Evolutionary conservation across 1,140 invertebrate species (phyloP).

Genomic region (Sitophilus oryzae): DNA sequence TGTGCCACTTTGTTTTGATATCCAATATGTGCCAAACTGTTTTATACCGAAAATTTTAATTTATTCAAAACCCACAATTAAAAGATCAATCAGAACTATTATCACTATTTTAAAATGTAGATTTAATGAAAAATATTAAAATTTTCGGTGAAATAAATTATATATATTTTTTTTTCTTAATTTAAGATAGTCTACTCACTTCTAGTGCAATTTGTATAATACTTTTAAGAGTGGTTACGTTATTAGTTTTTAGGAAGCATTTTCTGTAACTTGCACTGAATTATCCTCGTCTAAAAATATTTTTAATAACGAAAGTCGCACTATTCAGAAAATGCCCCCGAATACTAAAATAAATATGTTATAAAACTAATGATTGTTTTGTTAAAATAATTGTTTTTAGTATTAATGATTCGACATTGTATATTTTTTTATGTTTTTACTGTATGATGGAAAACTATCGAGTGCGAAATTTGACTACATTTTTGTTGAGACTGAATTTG

Average conservation of each 20-base stretch:
- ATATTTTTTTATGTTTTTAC: not conserved
- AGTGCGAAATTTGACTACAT: not conserved
- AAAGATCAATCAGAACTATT: too few species aligned
- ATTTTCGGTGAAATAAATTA: too few species aligned
- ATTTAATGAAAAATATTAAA: too few species aligned
- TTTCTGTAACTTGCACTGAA: too few species aligned
- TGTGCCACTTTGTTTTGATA: constrained; percentile 5
- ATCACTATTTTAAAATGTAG: too few species aligned
- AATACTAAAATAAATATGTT: not conserved
- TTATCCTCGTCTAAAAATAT: not conserved
- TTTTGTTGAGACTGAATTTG: not conserved
- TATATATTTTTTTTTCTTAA: not conserved
- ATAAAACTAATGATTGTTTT: not conserved
- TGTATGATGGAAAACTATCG: not conserved
- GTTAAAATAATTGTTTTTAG: not conserved
- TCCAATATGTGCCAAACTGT: not conserved
- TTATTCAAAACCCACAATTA: too few species aligned
- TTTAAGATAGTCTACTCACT: not conserved
- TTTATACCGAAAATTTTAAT: too few species aligned
- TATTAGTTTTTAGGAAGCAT: too few species aligned
- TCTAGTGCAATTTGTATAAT: constrained; percentile 8
- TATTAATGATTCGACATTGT: not conserved
- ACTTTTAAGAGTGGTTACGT: not conserved
- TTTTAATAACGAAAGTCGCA: too few species aligned
- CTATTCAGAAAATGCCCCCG: not conserved